phyloP scores from a whole-genome alignment of 2,797 vertebrate species.

The Microcaecilia unicolor region DNA sequence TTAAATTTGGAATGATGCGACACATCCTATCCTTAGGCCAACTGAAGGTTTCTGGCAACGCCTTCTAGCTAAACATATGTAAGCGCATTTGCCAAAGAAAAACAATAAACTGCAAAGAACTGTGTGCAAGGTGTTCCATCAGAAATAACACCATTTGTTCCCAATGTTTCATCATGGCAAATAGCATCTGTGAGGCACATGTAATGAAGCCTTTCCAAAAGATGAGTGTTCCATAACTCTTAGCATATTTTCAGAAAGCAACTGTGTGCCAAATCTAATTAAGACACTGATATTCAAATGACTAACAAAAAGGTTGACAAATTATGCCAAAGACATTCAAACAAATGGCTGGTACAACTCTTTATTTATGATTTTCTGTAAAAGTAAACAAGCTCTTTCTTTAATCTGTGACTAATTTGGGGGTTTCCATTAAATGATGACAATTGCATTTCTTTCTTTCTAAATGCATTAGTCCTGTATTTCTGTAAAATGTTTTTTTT shows the following conservation, averaged over 20 bases:
- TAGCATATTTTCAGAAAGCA: constrained; percentile 32
- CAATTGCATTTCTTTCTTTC: no score
- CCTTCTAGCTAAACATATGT: background rate
- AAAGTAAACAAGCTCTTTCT: background rate
- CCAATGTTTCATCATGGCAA: constrained; percentile 21
- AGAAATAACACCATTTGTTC: constrained; percentile 41
- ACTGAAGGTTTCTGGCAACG: no score
- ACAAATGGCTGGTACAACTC: constrained; percentile 13
- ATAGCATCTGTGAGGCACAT: constrained; percentile 19
- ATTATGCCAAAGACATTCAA: constrained; percentile 1
- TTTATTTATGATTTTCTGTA: constrained; percentile 14
- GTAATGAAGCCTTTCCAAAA: constrained; percentile 26
- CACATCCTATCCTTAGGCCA: no score
- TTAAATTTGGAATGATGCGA: no score
- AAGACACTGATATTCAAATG: constrained; percentile 24
- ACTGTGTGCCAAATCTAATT: constrained; percentile 31
- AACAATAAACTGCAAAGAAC: background rate
- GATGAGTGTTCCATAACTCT: constrained; percentile 18
- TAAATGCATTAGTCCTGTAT: no score
- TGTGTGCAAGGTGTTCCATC: constrained; percentile 33
- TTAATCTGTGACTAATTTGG: constrained; percentile 10
- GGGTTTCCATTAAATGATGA: background rate
- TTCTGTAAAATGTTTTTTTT: no score
- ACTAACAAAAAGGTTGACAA: constrained; percentile 21
- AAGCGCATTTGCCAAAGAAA: background rate